These are phyloP conservation scores for Lithobius niger DNA, from an alignment of 1,140 invertebrate genomes.

Conservation along the genomic window DNA sequence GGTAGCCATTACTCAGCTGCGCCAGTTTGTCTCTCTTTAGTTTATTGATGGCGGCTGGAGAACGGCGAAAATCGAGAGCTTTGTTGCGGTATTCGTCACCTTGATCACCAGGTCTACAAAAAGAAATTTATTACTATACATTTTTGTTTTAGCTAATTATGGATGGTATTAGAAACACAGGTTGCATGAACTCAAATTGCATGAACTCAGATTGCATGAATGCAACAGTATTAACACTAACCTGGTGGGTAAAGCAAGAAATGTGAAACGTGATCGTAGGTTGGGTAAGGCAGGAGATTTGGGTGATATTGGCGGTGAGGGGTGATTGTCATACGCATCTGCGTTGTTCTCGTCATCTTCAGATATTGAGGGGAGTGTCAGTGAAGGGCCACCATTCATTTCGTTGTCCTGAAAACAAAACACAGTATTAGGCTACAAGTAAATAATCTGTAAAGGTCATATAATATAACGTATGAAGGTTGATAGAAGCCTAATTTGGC, in stretches of 20 bases:
- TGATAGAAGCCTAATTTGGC: no score
- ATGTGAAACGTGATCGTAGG: neutral
- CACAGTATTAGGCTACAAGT: no score
- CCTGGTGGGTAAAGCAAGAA: neutral
- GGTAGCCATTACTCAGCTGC: no score
- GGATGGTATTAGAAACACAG: neutral
- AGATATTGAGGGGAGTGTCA: slow-evolving; percentile 72
- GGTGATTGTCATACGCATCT: slow-evolving; percentile 47
- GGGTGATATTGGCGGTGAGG: slow-evolving; percentile 19
- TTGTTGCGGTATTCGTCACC: neutral
- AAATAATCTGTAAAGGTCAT: no score
- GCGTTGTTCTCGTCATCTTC: slow-evolving; percentile 77
- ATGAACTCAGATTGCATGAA: no score
- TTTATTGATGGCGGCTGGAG: no score
- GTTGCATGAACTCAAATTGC: neutral
- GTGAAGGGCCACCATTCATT: slow-evolving; percentile 51
- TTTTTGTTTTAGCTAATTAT: slow-evolving; percentile 20
- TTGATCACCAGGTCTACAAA: no score
- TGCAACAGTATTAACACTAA: no score
- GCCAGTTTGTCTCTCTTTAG: no score
- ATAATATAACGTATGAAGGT: no score
- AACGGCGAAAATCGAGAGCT: no score
- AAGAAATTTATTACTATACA: no score
- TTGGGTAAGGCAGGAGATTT: neutral
- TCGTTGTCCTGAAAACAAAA: slow-evolving; percentile 8